Percentiles rank a stretch among this genome's conserved stretches.
phyloP scores from a whole-genome alignment of 2,888 invertebrate species.

The Philhelius pedissequus region DNA sequence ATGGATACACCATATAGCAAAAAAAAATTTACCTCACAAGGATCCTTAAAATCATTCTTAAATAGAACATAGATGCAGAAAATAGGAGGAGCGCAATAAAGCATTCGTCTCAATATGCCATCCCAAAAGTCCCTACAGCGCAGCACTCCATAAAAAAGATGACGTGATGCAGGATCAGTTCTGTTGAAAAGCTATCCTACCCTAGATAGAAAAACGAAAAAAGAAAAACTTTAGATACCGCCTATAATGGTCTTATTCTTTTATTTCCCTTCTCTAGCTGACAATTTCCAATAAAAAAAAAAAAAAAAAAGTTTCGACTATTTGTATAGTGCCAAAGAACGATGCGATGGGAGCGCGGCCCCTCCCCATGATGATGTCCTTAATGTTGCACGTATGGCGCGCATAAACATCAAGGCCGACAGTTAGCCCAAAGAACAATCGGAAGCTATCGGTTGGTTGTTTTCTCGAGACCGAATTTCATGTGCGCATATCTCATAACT shows the following conservation, averaged over 20 bases:
- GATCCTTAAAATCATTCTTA: conserved; percentile 15
- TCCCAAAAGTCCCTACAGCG: conserved; percentile 63
- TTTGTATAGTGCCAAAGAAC: conserved; percentile 42
- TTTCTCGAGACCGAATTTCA: conserved; percentile 54
- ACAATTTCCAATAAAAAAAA: conserved; percentile 67
- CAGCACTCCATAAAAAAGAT: conserved; percentile 40
- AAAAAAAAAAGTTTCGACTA: conserved; percentile 64
- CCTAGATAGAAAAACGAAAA: conserved; percentile 40
- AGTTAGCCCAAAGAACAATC: conserved; percentile 54
- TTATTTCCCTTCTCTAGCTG: conserved; percentile 17
- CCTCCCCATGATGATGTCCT: conserved; percentile 50
- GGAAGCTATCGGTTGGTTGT: conserved; percentile 68
- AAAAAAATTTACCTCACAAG: conserved; percentile 25
- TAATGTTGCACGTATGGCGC: conserved; percentile 66
- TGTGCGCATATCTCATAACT: conserved; percentile 66
- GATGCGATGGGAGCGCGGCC: conserved; percentile 35
- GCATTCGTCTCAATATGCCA: conserved; percentile 47
- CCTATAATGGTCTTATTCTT: conserved; percentile 43
- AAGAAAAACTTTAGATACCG: conserved; percentile 50
- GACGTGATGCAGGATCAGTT: conserved; percentile 46
- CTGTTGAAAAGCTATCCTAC: conserved; percentile 51
- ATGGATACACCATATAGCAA: neutral
- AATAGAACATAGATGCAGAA: conserved; percentile 22
- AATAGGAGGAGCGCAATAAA: conserved; percentile 69
- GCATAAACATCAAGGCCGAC: conserved; percentile 61